Base-by-base conservation (phyloP, 1,140 invertebrate genomes). In the Drosophila tani region DNA sequence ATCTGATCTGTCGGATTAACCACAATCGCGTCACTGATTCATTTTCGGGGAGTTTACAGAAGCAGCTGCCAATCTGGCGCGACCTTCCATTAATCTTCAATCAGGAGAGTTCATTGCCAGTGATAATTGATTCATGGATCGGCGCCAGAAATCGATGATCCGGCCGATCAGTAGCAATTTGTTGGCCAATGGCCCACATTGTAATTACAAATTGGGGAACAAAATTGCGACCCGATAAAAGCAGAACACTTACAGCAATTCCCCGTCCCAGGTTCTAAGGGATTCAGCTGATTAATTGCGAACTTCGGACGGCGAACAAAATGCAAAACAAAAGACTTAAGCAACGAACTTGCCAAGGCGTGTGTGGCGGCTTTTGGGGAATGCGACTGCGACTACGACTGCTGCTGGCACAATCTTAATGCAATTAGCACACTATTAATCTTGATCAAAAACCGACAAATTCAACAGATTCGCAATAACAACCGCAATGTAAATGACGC, bases 341-440 rank as follows among this genome's bases (percentile, higher is more conserved):
- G 84, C 84, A 83, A 86, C 84, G 84, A 86, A 86, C 83, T 86
- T 80, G 82, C 46, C 43, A 43, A 51, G 40, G 27, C 74, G 63
- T 58, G 63, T 58, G 27, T 53, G 46, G 50, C 59, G 46, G 43
- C 35, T 69, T 63, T 57, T 59, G 40, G 38, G 24, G 70, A 46
- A 65, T 55, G 68, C 69, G 46, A 40, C 17, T 76, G 56, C 40
- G 38, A 27, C 47, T 46, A 19, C 40, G 56, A 75, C 66, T 69
- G 43, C 43, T 58, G 58, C 7, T 49, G 65, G 60, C 65, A 50
- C 67, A 60, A 78, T 85, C 70, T 74, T 51, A 82, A 82, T 68
- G 69, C 75, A 85, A 86, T 85, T 85, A 86, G 64, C 76, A 88
- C 75, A 80, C 80, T 63, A 86, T 87, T 87, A 82, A 86, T 86